Evolutionary conservation across 2,888 invertebrate genomes (phyloP), one percentile per base, ranked within the genome.

Genomic region (Drosophila demipolita): DNA sequence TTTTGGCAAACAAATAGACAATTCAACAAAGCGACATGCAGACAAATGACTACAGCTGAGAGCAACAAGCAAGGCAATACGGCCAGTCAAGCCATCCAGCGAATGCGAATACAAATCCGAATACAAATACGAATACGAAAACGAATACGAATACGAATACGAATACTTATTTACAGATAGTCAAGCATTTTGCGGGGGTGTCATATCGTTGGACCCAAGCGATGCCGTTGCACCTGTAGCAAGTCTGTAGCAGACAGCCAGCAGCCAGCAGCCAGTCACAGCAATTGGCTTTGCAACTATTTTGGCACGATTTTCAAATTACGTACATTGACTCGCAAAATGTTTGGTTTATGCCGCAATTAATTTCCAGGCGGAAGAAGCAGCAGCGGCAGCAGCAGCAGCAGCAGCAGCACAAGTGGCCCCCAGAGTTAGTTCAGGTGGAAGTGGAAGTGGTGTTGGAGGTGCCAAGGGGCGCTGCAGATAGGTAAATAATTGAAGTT

Each of bases 1-100:
- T 87, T 88, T 87, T 85, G 89, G 89, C 89, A 87, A 87, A 85
- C 89, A 87, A 89, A 89, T 87, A 85, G 85, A 85, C 88, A 85
- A 82, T 88, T 80, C 86, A 88, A 82, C 88, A 86, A 86, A 85
- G 88, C 86, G 88, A 89, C 87, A 80, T 78, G 87, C 89, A 87
- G 89, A 87, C 89, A 87, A 89, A 89, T 89, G 87, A 77, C 85
- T 83, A 67, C 75, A 80, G 60, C 78, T 72, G 59, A 69, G 66
- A 77, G 61, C 71, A 70, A 71, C 67, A 63, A 76, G 73, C 45
- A 23, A 45, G 45, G 15, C 23, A 45, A 23, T 23, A 45, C 45
- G 45, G 23, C 15, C 45, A 12, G 20, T 12, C n/a, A 42, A 50
- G 45, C 48, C 60, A 70, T 4, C 8, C 8, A 53, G 53, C 36